These are phyloP conservation scores for Perizoma affinitatum DNA, from an alignment of 2,888 invertebrate species.

Conservation along the genomic window DNA sequence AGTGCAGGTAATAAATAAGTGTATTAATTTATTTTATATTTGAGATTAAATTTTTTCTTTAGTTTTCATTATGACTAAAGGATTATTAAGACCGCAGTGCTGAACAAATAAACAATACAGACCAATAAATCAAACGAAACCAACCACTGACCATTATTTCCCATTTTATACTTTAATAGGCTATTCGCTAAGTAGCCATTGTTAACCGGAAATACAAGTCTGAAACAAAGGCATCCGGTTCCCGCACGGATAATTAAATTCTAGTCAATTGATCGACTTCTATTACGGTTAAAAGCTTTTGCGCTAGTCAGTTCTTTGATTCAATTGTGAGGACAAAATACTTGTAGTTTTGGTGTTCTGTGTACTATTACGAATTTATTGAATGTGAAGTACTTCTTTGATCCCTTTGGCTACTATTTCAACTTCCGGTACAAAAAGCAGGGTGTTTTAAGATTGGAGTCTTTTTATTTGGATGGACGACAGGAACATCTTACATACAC, in stretches of 20 bases:
- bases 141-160: constrained; percentile 12
- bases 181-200: constrained; percentile 37
- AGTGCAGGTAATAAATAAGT: too few species aligned
- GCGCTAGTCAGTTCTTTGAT: constrained; percentile 22
- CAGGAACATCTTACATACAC: too few species aligned
- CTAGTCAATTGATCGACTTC: constrained; percentile 41
- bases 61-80: too few species aligned
- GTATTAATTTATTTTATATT: too few species aligned
- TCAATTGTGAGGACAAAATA: constrained; percentile 19
- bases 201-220: constrained; percentile 42
- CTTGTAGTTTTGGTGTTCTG: constrained; percentile 4
- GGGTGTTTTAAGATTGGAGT: too few species aligned
- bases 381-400: neutral
- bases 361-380: neutral
- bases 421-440: too few species aligned
- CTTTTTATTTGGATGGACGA: too few species aligned
- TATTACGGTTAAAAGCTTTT: constrained; percentile 34
- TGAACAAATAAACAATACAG: neutral
- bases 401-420: too few species aligned
- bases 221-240: constrained; percentile 43
- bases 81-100: too few species aligned
- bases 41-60: too few species aligned
- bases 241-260: constrained; percentile 39
- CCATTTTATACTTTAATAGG: constrained; percentile 30
- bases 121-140: constrained; percentile 3